Evolutionary conservation across 1,140 invertebrate genomes (phyloP).

Genomic region (Drosophila leontia): DNA sequence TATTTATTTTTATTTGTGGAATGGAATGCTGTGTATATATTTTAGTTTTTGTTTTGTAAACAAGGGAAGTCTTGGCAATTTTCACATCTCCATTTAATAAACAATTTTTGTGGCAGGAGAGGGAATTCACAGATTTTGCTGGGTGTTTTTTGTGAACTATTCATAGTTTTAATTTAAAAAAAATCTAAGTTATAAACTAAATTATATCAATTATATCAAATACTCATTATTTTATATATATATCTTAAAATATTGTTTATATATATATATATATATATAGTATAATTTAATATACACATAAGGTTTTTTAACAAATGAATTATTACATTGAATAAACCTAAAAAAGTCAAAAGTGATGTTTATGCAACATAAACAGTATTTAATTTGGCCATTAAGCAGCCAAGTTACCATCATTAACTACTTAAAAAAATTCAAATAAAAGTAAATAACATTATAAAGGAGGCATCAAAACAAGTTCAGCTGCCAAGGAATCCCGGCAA

Average conservation of each 20-base stretch:
- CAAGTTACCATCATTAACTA: too few relatives aligned
- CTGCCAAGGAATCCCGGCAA: not conserved
- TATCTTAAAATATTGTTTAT: too few relatives aligned
- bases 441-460: not conserved
- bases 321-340: not conserved
- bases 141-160: not conserved
- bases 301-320: not conserved
- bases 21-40: not conserved
- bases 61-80: too few relatives aligned
- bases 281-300: too few relatives aligned
- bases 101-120: not conserved
- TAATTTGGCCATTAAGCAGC: not conserved
- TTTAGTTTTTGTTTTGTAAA: not conserved
- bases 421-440: not conserved
- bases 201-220: too few relatives aligned
- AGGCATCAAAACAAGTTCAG: not conserved
- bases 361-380: not conserved
- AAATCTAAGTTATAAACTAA: too few relatives aligned
- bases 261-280: too few relatives aligned
- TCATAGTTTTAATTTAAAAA: too few relatives aligned
- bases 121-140: not conserved
- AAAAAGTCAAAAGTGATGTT: not conserved
- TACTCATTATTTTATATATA: too few relatives aligned
- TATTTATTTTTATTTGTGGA: not conserved
- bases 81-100: not conserved